A percentile compares a stretch with the other conserved stretches of the same genome.
Evolutionary conservation across 2,888 invertebrate genomes (phyloP).

Genomic region (Chloromyia formosa): DNA sequence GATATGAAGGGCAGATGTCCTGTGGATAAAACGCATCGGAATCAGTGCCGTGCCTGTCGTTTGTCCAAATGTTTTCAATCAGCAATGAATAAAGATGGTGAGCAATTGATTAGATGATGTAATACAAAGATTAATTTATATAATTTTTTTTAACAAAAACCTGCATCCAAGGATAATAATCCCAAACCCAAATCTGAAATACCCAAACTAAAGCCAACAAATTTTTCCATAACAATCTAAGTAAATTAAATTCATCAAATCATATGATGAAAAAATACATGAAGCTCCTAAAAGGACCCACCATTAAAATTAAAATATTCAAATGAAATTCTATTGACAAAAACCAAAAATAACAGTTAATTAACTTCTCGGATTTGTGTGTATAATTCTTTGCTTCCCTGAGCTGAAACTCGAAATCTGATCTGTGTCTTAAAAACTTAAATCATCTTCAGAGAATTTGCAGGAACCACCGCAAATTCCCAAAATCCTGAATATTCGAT

Average conservation of each 20-base stretch:
- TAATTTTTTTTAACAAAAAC: no score
- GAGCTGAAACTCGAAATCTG: background rate
- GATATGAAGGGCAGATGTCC: constrained; percentile 93
- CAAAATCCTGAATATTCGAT: constrained; percentile 47
- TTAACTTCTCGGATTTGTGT: background rate
- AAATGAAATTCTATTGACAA: constrained; percentile 49
- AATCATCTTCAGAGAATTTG: constrained; percentile 9
- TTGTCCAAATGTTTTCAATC: constrained; percentile 95
- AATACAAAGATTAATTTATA: no score
- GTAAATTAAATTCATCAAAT: no score
- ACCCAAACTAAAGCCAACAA: no score
- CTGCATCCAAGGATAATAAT: no score
- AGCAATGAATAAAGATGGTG: constrained; percentile 98
- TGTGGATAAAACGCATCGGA: constrained; percentile 95
- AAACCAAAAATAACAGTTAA: constrained; percentile 51
- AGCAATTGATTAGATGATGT: no score
- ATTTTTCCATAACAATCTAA: no score
- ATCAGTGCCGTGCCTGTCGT: constrained; percentile 95
- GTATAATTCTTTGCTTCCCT: constrained; percentile 5
- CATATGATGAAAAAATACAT: no score
- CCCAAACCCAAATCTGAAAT: no score
- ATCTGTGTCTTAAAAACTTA: constrained; percentile 12
- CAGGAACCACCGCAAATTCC: constrained; percentile 22
- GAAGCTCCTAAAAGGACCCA: background rate
- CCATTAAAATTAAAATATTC: constrained; percentile 43